Base-by-base conservation (phyloP, 2,888 invertebrate genomes). In the Acrocyrtus sp. region DNA sequence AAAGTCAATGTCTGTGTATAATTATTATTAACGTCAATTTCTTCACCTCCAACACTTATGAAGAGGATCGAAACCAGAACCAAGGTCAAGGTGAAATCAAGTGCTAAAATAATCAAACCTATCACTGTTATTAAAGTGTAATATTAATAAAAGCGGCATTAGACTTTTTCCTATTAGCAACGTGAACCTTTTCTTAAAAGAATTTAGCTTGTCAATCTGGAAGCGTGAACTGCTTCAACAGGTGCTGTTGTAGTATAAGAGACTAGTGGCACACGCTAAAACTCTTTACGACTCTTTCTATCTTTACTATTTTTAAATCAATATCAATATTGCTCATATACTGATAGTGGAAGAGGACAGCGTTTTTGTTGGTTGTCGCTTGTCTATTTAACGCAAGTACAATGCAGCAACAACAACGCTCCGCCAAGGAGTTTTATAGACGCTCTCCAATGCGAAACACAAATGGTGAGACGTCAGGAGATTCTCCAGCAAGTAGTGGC, bases 21-120 rank as follows among this genome's bases (percentile, higher is more conserved):
- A 70, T 62, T 70, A 70, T 62, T 41, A 70, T 62, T 70, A 70
- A 43, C 70, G 62, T 70, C 62, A 62, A 57, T 62, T 57, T 27
- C 50, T 39, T 69, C 56, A 58, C 34, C 34, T 29, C 29, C 34
- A 15, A 27, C 24, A 26, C n/a, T 48, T 50, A 21, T 34, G 34
- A n/a, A n/a, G 34, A 34, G 34, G 6, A 34, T 34, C 12, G 12
- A 34, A 54, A 53, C 47, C 39, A 53, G 34, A 53, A 43, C 53
- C 70, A 70, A 70, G 70, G 70, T 62, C 62, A 70, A 54, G 26
- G 51, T 47, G 50, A 21, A 56, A 51, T 45, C 43, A 57, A 70
- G 70, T 70, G 70, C 62, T 62, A 70, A 70, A 60, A 70, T 54
- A 41, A 27, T 53, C 27, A 63, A 12, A 8, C 24, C 43, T 43